A percentile compares a stretch with the other conserved stretches of the same genome.
phyloP scores from a whole-genome alignment of 2,113 vertebrate species.

The Chrysemys picta region DNA sequence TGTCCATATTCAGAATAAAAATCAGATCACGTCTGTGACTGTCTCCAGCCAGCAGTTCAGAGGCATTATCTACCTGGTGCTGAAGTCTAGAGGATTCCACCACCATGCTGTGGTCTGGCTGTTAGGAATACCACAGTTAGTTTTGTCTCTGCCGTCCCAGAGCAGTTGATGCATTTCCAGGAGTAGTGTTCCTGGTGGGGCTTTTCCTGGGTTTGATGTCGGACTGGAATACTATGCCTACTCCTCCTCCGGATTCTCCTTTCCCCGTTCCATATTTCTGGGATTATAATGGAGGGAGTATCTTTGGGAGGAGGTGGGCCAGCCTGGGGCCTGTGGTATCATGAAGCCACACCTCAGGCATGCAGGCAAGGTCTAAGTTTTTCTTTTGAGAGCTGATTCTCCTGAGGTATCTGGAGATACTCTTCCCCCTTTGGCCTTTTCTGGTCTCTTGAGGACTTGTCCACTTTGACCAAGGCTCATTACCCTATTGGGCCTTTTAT shows the following conservation, averaged over 20 bases:
- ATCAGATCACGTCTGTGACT: neutral
- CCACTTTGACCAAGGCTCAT: neutral
- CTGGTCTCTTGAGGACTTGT: neutral
- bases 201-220: neutral
- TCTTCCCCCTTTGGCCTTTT: neutral
- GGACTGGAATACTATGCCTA: neutral
- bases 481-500: neutral
- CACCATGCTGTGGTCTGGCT: neutral
- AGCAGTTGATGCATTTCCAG: neutral
- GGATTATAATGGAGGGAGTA: too few species aligned
- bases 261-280: too few species aligned
- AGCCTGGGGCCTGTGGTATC: neutral
- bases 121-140: neutral
- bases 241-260: too few species aligned
- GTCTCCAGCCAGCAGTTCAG: neutral
- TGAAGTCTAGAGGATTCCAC: neutral
- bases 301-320: too few species aligned
- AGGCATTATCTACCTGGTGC: neutral
- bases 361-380: neutral
- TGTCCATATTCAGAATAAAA: neutral
- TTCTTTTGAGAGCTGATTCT: neutral
- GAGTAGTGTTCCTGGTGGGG: neutral
- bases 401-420: neutral
- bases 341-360: neutral
- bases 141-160: neutral